Percentiles rank a stretch among this genome's conserved stretches.
Conservation (phyloP, 2,113 vertebrate species). For the Australoheros scitulus region DNA sequence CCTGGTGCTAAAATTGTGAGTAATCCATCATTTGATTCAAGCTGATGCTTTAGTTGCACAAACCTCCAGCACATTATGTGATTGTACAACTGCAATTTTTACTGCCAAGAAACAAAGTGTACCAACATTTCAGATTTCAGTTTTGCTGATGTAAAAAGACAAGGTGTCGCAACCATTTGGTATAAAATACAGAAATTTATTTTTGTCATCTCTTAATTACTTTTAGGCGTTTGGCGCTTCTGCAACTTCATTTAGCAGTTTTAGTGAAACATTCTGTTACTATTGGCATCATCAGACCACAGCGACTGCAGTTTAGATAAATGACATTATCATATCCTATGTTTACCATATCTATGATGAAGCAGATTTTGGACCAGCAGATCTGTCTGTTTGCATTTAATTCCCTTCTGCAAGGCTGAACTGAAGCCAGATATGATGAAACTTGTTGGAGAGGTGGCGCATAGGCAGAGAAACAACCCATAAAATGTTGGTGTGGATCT, state of each 20-base stretch:
- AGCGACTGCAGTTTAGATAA: not conserved
- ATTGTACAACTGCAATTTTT: not conserved
- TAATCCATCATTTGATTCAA: not conserved
- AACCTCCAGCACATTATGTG: not conserved
- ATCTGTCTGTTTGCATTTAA: not conserved
- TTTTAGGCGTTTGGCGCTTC: not conserved
- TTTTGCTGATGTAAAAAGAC: not conserved
- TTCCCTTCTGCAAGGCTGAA: not conserved
- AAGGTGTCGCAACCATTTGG: not conserved
- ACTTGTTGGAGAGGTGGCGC: not conserved
- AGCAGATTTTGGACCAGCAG: not conserved
- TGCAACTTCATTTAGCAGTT: not conserved
- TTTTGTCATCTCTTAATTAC: not conserved
- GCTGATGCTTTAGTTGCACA: not conserved
- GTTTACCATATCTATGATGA: not conserved
- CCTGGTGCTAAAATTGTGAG: fast-evolving
- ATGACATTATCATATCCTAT: not conserved
- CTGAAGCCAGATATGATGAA: not conserved
- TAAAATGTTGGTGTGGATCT: not conserved
- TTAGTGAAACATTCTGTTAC: not conserved
- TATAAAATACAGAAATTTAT: not conserved
- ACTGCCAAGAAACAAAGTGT: not conserved
- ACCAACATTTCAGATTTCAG: not conserved
- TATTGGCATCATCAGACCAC: not conserved
- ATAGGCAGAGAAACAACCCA: not conserved